Base-by-base conservation (phyloP, 2,888 invertebrate genomes). In the Hypomecis punctinalis region DNA sequence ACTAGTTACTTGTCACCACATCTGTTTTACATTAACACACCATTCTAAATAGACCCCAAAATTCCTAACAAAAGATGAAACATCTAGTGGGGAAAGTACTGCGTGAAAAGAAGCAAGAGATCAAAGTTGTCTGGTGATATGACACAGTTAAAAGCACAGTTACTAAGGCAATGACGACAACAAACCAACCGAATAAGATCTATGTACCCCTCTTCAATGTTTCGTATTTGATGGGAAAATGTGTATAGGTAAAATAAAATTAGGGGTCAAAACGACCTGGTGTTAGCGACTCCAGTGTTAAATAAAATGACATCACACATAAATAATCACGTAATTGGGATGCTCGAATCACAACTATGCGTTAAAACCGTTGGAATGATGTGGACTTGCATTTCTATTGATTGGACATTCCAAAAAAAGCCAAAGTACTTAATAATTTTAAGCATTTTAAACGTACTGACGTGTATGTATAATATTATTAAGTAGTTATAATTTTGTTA, bases 311-410 rank as follows among this genome's bases (percentile, higher is more conserved):
- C 81, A 87, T 85, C 84, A 79, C 83, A 85, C 79, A 90, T 91
- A 90, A 91, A 91, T 91, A 90, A 91, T 89, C 83, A 88, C 82
- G 75, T 91, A 91, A 91, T 91, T 91, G 90, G 85, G 74, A 82
- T 70, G 73, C 68, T 83, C 72, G 77, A 80, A 83, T 86, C 85
- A 84, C 83, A 87, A 85, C 82, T 78, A 39, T 13, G 80, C 64
- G 7, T 53, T 61, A n/a, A 35, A 49, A 11, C 42, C 8, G 58
- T 56, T 61, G 6, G 62, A 63, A 54, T 54, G 63, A n/a, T 66
- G 7, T 62, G 69, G 72, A 71, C 49, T 52, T 13, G 42, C 5
- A 6, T 11, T 11, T 9, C 5, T 5, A 42, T 40, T 7, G 7
- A 23, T 23, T 3, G 23, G 23, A 23, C 23, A 23, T 23, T 23